Evolutionary conservation across 2,888 invertebrate genomes (phyloP).

Genomic region (Melikaiella ostensackeni): DNA sequence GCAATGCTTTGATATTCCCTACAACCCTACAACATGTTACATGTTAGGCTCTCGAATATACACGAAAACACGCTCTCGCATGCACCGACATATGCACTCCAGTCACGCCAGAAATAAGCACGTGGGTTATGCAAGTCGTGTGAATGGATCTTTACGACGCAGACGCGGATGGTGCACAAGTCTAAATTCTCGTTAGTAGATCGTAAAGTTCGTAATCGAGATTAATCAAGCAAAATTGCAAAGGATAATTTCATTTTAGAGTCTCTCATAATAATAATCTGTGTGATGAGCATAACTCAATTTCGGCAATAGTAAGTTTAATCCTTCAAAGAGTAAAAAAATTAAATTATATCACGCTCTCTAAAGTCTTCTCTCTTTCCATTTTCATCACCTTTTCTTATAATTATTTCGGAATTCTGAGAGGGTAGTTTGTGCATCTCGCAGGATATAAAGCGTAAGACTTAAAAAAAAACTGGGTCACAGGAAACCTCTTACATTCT

Average conservation of each 20-base stretch:
- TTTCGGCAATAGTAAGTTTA: background rate
- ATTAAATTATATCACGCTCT: background rate
- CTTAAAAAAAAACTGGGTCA: slow-evolving; percentile 26
- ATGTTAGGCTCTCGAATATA: slow-evolving; percentile 42
- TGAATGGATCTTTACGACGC: slow-evolving; percentile 62
- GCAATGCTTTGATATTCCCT: slow-evolving; percentile 61
- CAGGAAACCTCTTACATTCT: slow-evolving; percentile 19
- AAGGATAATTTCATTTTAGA: slow-evolving; percentile 22
- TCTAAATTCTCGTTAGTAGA: slow-evolving; percentile 49
- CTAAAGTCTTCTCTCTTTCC: background rate
- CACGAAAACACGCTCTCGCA: slow-evolving; percentile 64
- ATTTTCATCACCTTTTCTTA: background rate
- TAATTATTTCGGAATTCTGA: background rate
- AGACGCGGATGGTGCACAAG: slow-evolving; percentile 54
- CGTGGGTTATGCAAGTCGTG: slow-evolving; percentile 56
- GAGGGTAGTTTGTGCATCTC: background rate
- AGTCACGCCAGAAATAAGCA: slow-evolving; percentile 67
- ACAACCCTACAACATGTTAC: slow-evolving; percentile 52
- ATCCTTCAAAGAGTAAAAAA: background rate
- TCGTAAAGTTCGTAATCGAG: slow-evolving; percentile 20
- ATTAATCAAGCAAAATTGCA: slow-evolving; percentile 22
- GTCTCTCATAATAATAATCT: slow-evolving; percentile 12
- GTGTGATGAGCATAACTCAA: background rate
- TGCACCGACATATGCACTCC: slow-evolving; percentile 58
- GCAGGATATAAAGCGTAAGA: background rate